A percentile compares a stretch with the other conserved stretches of the same genome.
phyloP scores from a whole-genome alignment of 1,140 invertebrate species.

The Cephus cinctus region DNA sequence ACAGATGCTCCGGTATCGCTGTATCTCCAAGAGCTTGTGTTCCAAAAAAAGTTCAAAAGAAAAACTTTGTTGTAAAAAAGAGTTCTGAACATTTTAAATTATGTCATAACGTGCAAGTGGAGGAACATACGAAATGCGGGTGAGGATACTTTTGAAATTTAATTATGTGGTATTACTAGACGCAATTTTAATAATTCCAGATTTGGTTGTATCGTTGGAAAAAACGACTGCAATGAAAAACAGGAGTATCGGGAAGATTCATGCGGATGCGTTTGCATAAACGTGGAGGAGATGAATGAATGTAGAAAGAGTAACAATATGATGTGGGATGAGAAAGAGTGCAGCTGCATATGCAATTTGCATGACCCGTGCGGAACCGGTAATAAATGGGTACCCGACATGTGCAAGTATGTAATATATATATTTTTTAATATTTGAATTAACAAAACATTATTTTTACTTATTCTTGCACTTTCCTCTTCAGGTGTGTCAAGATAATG shows the following conservation, averaged over 20 bases:
- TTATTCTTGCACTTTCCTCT: too few relatives aligned
- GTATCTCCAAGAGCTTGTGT: not conserved
- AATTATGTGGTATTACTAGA: not conserved
- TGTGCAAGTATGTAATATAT: too few relatives aligned
- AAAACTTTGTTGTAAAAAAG: not conserved
- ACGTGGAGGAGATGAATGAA: not conserved
- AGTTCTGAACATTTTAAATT: not conserved
- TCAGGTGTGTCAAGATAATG: too few relatives aligned
- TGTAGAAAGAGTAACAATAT: conserved; percentile 12
- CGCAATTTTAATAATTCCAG: conserved; percentile 13
- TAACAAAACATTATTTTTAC: too few relatives aligned
- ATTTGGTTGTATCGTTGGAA: conserved; percentile 19
- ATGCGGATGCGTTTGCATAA: conserved; percentile 20
- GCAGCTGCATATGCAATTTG: conserved; percentile 22
- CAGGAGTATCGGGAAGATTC: conserved; percentile 14
- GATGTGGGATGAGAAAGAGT: conserved; percentile 18
- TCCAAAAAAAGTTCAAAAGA: not conserved
- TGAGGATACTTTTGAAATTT: not conserved
- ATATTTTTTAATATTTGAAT: too few relatives aligned
- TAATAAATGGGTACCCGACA: too few relatives aligned
- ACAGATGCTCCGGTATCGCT: too few relatives aligned
- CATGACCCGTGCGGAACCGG: too few relatives aligned
- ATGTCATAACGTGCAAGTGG: too few relatives aligned
- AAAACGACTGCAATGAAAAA: conserved; percentile 14
- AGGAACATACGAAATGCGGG: too few relatives aligned